These are phyloP conservation scores for Oreochromis tanganicae DNA, from an alignment of 2,113 vertebrate genomes.

Conservation along the genomic window DNA sequence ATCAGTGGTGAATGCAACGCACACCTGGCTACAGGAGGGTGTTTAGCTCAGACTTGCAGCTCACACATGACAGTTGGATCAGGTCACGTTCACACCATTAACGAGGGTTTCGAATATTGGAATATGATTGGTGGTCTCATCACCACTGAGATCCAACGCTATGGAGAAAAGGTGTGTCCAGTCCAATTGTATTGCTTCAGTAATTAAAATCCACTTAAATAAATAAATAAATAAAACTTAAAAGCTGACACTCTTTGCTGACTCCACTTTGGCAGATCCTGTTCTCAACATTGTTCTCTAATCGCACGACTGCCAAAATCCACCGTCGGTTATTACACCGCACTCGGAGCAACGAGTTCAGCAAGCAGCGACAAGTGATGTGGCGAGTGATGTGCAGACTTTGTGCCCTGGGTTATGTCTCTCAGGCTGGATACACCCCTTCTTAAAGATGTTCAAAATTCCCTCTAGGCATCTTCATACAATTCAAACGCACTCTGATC, in stretches of 20 bases:
- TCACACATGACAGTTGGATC: neutral
- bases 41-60: neutral
- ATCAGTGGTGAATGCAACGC: neutral
- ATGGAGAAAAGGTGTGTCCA: neutral
- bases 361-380: neutral
- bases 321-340: neutral
- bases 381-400: neutral
- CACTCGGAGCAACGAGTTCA: neutral
- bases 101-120: neutral
- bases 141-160: neutral
- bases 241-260: neutral
- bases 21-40: neutral
- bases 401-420: neutral
- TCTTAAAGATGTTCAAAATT: neutral
- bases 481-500: neutral
- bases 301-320: neutral
- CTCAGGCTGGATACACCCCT: neutral
- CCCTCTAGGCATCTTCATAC: neutral
- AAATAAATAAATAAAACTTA: neutral
- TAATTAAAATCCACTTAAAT: neutral
- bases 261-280: neutral
- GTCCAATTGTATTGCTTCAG: neutral
- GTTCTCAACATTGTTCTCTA: neutral
- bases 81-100: neutral
- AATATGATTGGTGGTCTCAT: neutral